phyloP scores from a whole-genome alignment of 2,888 invertebrate species.

The Andrena bucephala region DNA sequence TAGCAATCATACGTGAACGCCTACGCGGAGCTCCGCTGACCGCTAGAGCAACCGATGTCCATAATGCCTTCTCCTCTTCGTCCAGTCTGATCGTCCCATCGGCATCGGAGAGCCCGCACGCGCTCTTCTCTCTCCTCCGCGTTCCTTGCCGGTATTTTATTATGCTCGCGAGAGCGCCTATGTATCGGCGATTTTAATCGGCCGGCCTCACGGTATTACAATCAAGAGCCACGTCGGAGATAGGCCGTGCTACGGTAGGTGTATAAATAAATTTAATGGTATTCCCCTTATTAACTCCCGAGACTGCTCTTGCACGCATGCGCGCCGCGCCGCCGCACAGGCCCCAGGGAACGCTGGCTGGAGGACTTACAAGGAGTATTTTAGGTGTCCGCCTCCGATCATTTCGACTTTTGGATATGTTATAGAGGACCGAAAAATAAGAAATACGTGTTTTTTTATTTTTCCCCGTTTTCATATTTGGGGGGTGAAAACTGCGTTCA shows the following conservation, averaged over 20 bases:
- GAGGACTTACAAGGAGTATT: too few relatives aligned
- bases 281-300: constrained; percentile 59
- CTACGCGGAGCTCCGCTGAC: constrained; percentile 49
- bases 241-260: constrained; percentile 39
- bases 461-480: too few relatives aligned
- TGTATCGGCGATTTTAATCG: constrained; percentile 73
- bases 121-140: constrained; percentile 25
- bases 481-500: too few relatives aligned
- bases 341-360: not conserved
- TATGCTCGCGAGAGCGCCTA: constrained; percentile 28
- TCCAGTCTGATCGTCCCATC: constrained; percentile 13
- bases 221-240: constrained; percentile 49
- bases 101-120: constrained; percentile 7
- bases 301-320: not conserved
- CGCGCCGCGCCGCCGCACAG: not conserved
- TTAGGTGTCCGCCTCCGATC: too few relatives aligned
- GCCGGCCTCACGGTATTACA: constrained; percentile 60
- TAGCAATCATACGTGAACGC: constrained; percentile 66
- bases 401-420: too few relatives aligned
- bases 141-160: constrained; percentile 45
- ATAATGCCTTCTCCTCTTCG: constrained; percentile 53
- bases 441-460: too few relatives aligned
- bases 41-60: constrained; percentile 50
- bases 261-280: constrained; percentile 63
- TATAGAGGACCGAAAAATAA: too few relatives aligned